A percentile compares a stretch with the other conserved stretches of the same genome.
phyloP scores from a whole-genome alignment of 35 echinoderm and acorn worm genomes.

The Antedon bifida region DNA sequence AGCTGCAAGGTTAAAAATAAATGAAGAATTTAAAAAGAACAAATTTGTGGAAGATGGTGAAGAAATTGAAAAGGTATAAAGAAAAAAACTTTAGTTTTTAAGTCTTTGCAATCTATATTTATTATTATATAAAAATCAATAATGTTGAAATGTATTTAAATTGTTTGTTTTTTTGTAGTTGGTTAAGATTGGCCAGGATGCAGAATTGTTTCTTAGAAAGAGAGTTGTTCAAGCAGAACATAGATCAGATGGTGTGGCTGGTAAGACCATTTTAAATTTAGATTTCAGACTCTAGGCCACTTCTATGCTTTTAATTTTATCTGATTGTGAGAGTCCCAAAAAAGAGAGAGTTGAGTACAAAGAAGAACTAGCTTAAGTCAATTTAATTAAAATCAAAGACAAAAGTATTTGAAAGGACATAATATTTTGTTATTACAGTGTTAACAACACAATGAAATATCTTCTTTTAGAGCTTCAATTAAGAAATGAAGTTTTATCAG shows the following conservation, averaged over 20 bases:
- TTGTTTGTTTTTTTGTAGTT: conserved; percentile 10
- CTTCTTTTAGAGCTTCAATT: background rate
- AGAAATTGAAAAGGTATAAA: conserved; percentile 13
- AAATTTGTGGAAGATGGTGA: conserved; percentile 20
- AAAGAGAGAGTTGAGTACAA: no score
- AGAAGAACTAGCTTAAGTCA: no score
- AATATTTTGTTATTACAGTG: no score
- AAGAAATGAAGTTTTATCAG: background rate
- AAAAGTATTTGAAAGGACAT: no score
- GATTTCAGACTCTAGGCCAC: no score
- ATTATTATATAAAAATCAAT: no score
- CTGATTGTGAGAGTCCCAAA: no score
- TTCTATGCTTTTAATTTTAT: no score
- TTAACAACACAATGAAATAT: background rate
- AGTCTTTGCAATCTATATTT: no score
- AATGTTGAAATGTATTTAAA: no score
- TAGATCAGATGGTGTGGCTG: background rate
- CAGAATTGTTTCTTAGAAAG: conserved; percentile 16
- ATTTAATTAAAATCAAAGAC: no score
- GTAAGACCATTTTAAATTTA: background rate
- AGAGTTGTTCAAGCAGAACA: conserved; percentile 21
- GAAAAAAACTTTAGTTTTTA: no score
- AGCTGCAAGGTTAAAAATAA: conserved; percentile 29
- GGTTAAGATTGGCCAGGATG: conserved; percentile 26
- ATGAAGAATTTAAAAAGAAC: conserved; percentile 36